phyloP scores from a whole-genome alignment of 2,797 vertebrate species.

The Capromys pilorides region DNA sequence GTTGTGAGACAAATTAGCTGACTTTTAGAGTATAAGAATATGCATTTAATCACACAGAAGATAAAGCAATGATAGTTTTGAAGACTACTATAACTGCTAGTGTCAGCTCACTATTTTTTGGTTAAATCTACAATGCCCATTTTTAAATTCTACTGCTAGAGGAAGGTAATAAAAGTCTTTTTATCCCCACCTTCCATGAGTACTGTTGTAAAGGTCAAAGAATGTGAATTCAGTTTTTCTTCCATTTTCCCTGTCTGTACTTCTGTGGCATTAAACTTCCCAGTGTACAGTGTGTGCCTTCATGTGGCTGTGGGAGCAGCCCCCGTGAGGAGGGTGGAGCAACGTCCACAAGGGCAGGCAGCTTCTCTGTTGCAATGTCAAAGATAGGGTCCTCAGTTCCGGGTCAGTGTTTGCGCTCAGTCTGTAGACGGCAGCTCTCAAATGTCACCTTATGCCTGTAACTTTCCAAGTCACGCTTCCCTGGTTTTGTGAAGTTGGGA shows the following conservation, averaged over 20 bases:
- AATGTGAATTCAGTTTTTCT: neutral
- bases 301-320: neutral
- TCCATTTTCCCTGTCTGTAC: neutral
- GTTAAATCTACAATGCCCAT: neutral
- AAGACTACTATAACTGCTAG: neutral
- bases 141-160: constrained; percentile 13
- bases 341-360: neutral
- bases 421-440: neutral
- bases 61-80: neutral
- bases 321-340: neutral
- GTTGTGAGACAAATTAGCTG: neutral
- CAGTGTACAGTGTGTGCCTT: neutral
- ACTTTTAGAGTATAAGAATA: neutral
- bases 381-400: neutral
- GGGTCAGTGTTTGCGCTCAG: neutral
- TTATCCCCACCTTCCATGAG: neutral
- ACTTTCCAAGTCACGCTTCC: constrained; percentile 50
- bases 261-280: constrained; percentile 6
- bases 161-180: neutral
- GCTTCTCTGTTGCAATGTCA: neutral
- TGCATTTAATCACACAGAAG: constrained; percentile 3
- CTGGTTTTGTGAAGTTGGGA: constrained; percentile 57
- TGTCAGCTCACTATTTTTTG: constrained; percentile 19
- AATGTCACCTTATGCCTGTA: neutral
- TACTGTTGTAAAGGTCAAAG: neutral